A percentile compares a stretch with the other conserved stretches of the same genome.
These are phyloP conservation scores for Tenualosa ilisha DNA, from an alignment of 2,797 vertebrate genomes.

Conservation along the genomic window DNA sequence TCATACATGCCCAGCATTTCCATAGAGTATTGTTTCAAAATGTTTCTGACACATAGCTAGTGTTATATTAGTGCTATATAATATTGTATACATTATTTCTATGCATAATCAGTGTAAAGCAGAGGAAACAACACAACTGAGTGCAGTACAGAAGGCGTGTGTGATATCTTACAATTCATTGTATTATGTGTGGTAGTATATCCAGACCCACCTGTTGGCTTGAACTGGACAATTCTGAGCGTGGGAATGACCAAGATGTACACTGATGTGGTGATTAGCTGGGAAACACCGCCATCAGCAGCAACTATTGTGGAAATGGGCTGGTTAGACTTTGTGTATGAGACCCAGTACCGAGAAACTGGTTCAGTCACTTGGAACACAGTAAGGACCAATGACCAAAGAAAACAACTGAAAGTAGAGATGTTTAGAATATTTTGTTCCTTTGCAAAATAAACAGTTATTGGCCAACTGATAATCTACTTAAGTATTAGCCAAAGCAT, in stretches of 20 bases:
- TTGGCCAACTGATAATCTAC: not conserved
- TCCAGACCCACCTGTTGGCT: slow-evolving; percentile 84
- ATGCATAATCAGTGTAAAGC: no score
- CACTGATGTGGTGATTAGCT: slow-evolving; percentile 84
- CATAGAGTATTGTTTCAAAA: not conserved
- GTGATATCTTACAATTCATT: not conserved
- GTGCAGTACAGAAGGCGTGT: not conserved
- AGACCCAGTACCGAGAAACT: slow-evolving; percentile 81
- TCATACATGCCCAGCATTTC: not conserved
- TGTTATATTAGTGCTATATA: no score
- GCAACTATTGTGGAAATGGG: slow-evolving; percentile 77
- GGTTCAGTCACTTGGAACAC: slow-evolving; percentile 60
- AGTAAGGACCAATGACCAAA: slow-evolving; percentile 56
- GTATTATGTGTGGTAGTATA: slow-evolving; percentile 70
- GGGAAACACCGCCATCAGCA: slow-evolving; percentile 84
- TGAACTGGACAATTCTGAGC: slow-evolving; percentile 90
- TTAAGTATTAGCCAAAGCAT: no score
- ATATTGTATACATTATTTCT: no score
- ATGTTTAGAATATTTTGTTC: no score
- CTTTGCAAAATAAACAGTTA: not conserved
- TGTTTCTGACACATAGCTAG: not conserved
- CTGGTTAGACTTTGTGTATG: slow-evolving; percentile 86
- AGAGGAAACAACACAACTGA: not conserved
- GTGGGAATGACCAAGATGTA: slow-evolving; percentile 71
- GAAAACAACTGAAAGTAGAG: not conserved